Percentiles rank a stretch among this genome's conserved stretches.
Conservation (phyloP, 2,797 vertebrate genomes). For the Lutjanus argentimaculatus region DNA sequence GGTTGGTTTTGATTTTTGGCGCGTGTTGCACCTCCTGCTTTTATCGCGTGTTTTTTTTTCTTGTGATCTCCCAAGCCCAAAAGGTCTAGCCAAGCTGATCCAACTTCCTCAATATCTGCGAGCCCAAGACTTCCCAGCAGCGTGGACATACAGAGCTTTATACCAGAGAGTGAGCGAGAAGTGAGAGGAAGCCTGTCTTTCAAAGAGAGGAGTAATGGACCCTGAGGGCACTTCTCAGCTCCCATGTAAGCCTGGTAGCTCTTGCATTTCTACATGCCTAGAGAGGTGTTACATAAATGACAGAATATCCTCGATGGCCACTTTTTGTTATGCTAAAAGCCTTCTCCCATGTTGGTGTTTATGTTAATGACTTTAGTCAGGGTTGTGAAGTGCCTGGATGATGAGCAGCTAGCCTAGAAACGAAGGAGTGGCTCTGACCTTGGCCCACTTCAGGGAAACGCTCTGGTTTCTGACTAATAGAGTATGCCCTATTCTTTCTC, state of each 20-base stretch:
- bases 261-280: constrained; percentile 52
- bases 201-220: constrained; percentile 58
- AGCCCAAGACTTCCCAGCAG: constrained; percentile 16
- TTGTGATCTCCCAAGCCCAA: constrained; percentile 44
- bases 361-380: constrained; percentile 75
- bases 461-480: constrained; percentile 83
- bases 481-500: constrained; percentile 74
- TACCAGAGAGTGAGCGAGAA: constrained; percentile 21
- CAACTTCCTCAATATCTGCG: constrained; percentile 17
- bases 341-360: constrained; percentile 75
- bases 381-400: constrained; percentile 68
- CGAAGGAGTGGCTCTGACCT: constrained; percentile 78
- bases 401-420: constrained; percentile 73
- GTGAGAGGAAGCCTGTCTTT: constrained; percentile 48
- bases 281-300: constrained; percentile 71
- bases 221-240: constrained; percentile 62
- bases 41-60: constrained; percentile 24
- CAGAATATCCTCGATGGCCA: constrained; percentile 63
- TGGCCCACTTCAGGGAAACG: constrained; percentile 81
- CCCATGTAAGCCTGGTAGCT: constrained; percentile 46
- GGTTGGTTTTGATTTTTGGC: constrained; percentile 23
- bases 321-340: constrained; percentile 74
- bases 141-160: constrained; percentile 19
- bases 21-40: not conserved
- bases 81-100: constrained; percentile 25